Evolutionary conservation across 2,113 vertebrate genomes (phyloP).

Genomic region (Albula goreensis): DNA sequence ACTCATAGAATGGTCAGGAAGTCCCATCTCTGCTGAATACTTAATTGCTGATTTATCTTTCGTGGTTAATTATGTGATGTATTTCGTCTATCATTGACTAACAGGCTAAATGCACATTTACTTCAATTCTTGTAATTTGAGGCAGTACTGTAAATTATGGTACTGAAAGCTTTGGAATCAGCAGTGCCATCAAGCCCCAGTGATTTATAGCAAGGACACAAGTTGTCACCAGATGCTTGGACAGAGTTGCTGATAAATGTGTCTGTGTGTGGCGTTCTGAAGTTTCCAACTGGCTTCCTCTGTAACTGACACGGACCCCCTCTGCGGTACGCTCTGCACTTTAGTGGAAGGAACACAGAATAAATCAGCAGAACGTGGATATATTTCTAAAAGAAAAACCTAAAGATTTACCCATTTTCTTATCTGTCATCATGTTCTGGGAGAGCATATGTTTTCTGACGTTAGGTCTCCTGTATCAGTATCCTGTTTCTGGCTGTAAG

Average conservation of each 20-base stretch:
- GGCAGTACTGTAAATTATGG: neutral
- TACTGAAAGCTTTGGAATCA: neutral
- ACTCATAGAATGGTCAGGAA: neutral
- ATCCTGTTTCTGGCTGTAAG: neutral
- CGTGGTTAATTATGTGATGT: neutral
- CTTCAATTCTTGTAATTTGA: conserved; percentile 9
- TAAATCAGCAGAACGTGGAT: neutral
- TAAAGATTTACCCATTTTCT: neutral
- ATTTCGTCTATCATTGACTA: neutral
- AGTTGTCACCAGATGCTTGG: neutral
- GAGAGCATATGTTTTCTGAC: no score
- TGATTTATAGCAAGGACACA: neutral
- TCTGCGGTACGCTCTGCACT: neutral
- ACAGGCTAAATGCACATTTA: neutral
- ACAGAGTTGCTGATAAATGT: neutral
- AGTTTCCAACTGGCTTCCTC: neutral
- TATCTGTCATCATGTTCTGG: no score
- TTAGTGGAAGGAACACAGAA: neutral
- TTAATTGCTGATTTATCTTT: neutral
- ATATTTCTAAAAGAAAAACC: neutral
- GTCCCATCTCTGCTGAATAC: neutral
- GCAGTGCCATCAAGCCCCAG: neutral
- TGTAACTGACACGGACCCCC: neutral
- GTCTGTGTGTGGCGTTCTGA: neutral
- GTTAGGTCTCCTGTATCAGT: neutral